phyloP scores from a whole-genome alignment of 1,140 invertebrate species.

The Bombus balteatus region DNA sequence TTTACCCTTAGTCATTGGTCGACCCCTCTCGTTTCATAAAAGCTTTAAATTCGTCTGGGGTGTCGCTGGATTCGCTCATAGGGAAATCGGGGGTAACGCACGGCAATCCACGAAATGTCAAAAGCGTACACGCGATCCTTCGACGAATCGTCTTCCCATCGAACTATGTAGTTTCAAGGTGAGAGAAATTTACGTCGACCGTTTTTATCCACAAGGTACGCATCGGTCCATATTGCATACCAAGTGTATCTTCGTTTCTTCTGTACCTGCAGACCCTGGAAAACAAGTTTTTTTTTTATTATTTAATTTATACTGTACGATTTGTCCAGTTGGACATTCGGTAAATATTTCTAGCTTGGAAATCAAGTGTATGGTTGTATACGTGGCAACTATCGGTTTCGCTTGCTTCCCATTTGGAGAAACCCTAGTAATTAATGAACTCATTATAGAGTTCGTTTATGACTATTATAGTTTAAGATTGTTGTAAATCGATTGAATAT shows the following conservation, averaged over 20 bases:
- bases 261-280: not conserved
- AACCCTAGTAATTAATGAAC: not conserved
- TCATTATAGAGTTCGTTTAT: not conserved
- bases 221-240: not conserved
- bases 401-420: not conserved
- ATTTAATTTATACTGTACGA: too few species aligned
- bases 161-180: slow-evolving; percentile 4
- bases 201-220: not conserved
- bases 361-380: not conserved
- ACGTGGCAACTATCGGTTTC: not conserved
- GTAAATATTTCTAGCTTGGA: not conserved
- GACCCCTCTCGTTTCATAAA: not conserved
- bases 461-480: not conserved
- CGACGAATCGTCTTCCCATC: not conserved
- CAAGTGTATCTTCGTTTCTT: not conserved
- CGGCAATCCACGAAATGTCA: slow-evolving; percentile 8
- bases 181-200: slow-evolving; percentile 13
- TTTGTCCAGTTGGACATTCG: too few species aligned
- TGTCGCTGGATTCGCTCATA: slow-evolving; percentile 12
- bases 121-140: not conserved
- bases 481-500: not conserved
- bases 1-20: too few species aligned
- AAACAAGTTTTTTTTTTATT: too few species aligned
- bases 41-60: slow-evolving; percentile 25
- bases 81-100: not conserved